Percentiles rank a stretch among this genome's conserved stretches.
phyloP scores from a whole-genome alignment of 2,113 vertebrate species.

The Hyla sarda region DNA sequence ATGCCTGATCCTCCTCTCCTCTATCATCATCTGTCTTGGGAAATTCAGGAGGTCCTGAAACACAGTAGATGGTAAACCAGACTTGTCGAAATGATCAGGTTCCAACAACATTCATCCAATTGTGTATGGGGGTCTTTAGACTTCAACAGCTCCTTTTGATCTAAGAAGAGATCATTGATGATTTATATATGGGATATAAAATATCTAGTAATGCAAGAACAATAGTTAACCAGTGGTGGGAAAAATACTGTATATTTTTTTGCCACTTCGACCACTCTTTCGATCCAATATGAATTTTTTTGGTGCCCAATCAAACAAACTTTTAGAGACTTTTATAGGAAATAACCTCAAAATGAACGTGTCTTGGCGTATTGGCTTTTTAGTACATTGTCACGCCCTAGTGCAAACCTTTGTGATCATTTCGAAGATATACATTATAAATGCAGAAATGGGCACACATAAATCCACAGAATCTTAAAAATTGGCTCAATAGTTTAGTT shows the following conservation, averaged over 20 bases:
- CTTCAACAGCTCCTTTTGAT: too few species aligned
- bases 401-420: not conserved
- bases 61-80: too few species aligned
- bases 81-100: too few species aligned
- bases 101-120: too few species aligned
- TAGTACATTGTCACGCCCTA: not conserved
- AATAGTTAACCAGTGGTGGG: not conserved
- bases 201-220: not conserved
- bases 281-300: not conserved
- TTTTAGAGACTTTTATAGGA: not conserved
- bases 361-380: not conserved
- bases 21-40: too few species aligned
- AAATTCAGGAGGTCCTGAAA: too few species aligned
- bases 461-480: not conserved
- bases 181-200: too few species aligned
- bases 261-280: not conserved
- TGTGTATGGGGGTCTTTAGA: too few species aligned
- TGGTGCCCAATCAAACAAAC: not conserved
- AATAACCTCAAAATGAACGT: not conserved
- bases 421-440: not conserved
- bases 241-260: not conserved
- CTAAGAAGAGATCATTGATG: too few species aligned
- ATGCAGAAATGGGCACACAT: not conserved
- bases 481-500: not conserved
- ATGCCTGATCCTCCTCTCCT: too few species aligned